Evolutionary conservation across 2,797 vertebrate species (phyloP), one percentile per base, ranked within the genome.

Genomic region (Schizopygopsis pylzovi): DNA sequence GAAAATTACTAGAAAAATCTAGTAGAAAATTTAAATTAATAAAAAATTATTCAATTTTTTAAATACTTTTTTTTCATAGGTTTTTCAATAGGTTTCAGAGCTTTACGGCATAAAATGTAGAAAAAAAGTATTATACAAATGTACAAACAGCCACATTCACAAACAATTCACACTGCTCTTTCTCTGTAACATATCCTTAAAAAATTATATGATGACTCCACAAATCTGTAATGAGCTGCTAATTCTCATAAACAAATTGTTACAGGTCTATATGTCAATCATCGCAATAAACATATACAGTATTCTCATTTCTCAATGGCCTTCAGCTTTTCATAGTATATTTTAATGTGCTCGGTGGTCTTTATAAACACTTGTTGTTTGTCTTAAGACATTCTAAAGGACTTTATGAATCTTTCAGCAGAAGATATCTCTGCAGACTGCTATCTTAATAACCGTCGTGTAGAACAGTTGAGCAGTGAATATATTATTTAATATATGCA

Each of bases 371-470:
- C 39, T 71, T 72, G 52, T 3, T 18, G 49, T 82, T 71, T 82
- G 25, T 72, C 54, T 13, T 20, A 82, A 78, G 76, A 25, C 33
- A 33, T 45, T 80, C 25, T 65, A 73, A 76, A 83, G 20, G 41
- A 83, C 43, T 37, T 47, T 37, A 45, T 73, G 25, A 82, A 83
- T 63, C 70, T 61, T 83, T 83, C 81, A 61, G 54, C 25, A 16
- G 54, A 59, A 82, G 56, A 73, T 37, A 75, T 81, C 45, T 68
- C 28, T 75, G 20, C 54, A 63, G 4, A 63, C 45, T 76, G 71
- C 43, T 63, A 49, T 83, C 33, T 22, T 83, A 83, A 76, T 76
- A 83, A 83, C 28, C 11, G 81, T 65, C 56, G 49, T 75, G 71
- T 65, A 75, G 41, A 75, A 63, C 25, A 83, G 71, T n/a, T 75